A percentile compares a stretch with the other conserved stretches of the same genome.
phyloP scores from a whole-genome alignment of 2,888 invertebrate genomes.

The Ichneumon xanthorius region DNA sequence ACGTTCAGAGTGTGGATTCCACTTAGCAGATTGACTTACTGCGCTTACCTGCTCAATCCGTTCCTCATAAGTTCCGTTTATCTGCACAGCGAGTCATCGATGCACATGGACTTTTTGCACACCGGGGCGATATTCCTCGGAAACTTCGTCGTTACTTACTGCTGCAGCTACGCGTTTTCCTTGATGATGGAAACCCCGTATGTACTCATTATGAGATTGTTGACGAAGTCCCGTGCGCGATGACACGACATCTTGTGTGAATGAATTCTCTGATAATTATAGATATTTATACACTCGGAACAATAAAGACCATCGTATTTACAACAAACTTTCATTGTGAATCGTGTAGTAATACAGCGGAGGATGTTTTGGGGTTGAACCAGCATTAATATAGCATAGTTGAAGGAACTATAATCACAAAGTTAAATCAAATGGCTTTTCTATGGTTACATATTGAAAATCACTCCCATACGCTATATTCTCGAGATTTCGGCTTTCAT shows the following conservation, averaged over 20 bases:
- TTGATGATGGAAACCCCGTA: conserved; percentile 84
- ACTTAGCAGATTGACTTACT: conserved; percentile 87
- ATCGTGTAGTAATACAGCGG: too few species aligned
- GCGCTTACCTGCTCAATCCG: conserved; percentile 87
- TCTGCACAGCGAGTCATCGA: conserved; percentile 78
- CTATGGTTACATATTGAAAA: too few species aligned
- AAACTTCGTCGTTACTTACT: conserved; percentile 78
- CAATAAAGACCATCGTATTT: not conserved
- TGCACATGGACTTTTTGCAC: conserved; percentile 79
- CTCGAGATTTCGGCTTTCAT: too few species aligned
- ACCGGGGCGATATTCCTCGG: conserved; percentile 78
- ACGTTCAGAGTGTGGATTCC: conserved; percentile 80
- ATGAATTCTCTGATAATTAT: not conserved
- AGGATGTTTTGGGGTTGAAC: too few species aligned
- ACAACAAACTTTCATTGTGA: not conserved
- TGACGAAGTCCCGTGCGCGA: conserved; percentile 66
- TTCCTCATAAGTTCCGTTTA: conserved; percentile 86
- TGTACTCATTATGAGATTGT: conserved; percentile 80
- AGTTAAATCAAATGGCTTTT: too few species aligned
- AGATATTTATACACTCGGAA: not conserved
- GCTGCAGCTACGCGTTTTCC: conserved; percentile 81
- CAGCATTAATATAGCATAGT: too few species aligned
- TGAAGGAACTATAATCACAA: too few species aligned
- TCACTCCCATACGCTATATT: too few species aligned
- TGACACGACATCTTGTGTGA: conserved; percentile 49